phyloP scores from a whole-genome alignment of 2,888 invertebrate species.

The Thera britannica region DNA sequence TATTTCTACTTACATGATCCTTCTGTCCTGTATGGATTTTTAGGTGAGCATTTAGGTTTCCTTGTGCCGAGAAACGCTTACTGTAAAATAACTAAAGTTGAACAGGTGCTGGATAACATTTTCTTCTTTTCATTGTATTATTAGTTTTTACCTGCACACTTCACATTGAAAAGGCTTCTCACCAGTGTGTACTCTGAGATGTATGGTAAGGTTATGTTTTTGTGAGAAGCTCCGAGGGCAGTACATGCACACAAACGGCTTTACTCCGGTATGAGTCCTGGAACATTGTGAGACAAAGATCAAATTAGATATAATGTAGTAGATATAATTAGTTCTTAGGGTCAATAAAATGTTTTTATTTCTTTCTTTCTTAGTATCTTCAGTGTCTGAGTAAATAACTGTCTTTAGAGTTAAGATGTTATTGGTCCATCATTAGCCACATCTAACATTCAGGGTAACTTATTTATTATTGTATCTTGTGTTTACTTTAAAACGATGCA shows the following conservation, averaged over 20 bases:
- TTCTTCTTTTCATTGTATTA: background rate
- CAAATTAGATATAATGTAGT: too few species aligned
- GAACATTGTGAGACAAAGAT: constrained; percentile 27
- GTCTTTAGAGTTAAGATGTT: too few species aligned
- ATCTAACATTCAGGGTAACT: too few species aligned
- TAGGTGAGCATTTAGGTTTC: constrained; percentile 86
- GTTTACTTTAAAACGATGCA: too few species aligned
- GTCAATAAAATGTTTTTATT: too few species aligned
- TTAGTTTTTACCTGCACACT: constrained; percentile 77
- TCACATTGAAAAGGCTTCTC: constrained; percentile 87
- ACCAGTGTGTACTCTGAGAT: constrained; percentile 84
- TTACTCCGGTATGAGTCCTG: constrained; percentile 86
- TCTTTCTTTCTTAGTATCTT: too few species aligned
- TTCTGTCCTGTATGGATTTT: constrained; percentile 86
- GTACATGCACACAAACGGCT: constrained; percentile 83
- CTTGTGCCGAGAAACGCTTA: constrained; percentile 85
- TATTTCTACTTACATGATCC: constrained; percentile 77
- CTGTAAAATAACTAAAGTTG: constrained; percentile 58
- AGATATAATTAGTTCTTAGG: too few species aligned
- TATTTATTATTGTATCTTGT: too few species aligned
- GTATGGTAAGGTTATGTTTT: constrained; percentile 86
- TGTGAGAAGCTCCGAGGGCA: constrained; percentile 85
- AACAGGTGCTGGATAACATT: background rate
- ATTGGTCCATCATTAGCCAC: too few species aligned
- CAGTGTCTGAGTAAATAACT: too few species aligned